Base-by-base conservation (phyloP, 1,140 invertebrate genomes). In the Chironomus tepperi region DNA sequence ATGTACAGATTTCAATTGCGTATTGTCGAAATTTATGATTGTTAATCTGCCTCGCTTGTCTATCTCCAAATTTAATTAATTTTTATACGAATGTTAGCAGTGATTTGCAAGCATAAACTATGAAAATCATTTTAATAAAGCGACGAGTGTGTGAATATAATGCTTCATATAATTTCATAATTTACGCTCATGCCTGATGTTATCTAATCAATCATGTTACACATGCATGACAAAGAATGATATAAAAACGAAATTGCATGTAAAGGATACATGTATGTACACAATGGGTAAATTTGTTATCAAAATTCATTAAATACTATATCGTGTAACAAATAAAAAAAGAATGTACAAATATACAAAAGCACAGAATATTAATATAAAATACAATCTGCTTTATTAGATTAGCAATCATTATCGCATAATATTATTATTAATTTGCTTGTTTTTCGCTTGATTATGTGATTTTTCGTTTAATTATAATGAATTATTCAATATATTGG, bases 291-390 rank as follows among this genome's bases (percentile, higher is more conserved):
- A 12, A 57, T 57, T 57, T n/a, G 47, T 57, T 57, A 57, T 57
- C 47, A 57, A 57, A 57, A 57, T 57, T 57, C 47, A 57, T 57
- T 57, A 57, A 57, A 57, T 57, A 57, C n/a, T n/a, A 57, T 57
- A 57, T n/a, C 47, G n/a, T 15, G 47, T 57, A 34, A 15, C 47
- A 57, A 57, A 57, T 57, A 12, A 57, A 15, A 57, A 57, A 57
- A 34, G 24, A 34, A 34, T 34, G 24, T 34, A 34, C 24, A 34
- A 34, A 57, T 15, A 57, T n/a, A 57, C n/a, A 57, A n/a, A 57
- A 57, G 47, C n/a, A 57, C 47, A 57, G n/a, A 57, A 34, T 34
- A 57, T 57, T 57, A 57, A 57, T 57, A 57, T 57, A 57, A 34
- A 34, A 34, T 34, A 34, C 24, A 34, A 34, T 34, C 24, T 57